These are phyloP conservation scores for Scleropages formosus DNA, from an alignment of 2,797 vertebrate species.

Conservation along the genomic window DNA sequence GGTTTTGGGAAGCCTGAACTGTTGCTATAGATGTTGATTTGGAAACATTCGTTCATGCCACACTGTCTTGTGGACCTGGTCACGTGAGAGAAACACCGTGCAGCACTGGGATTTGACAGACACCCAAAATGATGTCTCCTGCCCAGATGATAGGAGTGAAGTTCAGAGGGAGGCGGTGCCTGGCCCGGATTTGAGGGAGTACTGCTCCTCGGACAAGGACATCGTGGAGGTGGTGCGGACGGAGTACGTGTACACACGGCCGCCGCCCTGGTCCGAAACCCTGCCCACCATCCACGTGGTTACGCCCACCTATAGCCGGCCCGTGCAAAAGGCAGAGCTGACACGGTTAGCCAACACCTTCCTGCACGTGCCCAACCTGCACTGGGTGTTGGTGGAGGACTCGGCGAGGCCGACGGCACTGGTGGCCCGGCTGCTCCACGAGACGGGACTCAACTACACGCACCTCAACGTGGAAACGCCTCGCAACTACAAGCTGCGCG, in stretches of 20 bases:
- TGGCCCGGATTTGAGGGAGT: slow-evolving; percentile 54
- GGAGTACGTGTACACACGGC: slow-evolving; percentile 59
- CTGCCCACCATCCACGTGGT: slow-evolving; percentile 66
- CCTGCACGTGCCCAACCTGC: slow-evolving; percentile 69
- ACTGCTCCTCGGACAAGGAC: slow-evolving; percentile 52
- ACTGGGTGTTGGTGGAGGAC: slow-evolving; percentile 78
- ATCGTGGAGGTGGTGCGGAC: slow-evolving; percentile 59
- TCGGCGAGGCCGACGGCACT: slow-evolving; percentile 53
- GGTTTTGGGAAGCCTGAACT: too few relatives aligned
- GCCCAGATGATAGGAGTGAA: slow-evolving; percentile 51
- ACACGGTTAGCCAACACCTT: slow-evolving; percentile 72
- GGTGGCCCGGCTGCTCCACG: slow-evolving; percentile 60
- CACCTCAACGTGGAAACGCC: slow-evolving; percentile 72
- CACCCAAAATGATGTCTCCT: not conserved
- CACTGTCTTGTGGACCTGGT: not conserved
- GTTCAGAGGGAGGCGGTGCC: slow-evolving; percentile 48
- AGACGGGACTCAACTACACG: slow-evolving; percentile 68
- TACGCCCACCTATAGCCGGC: slow-evolving; percentile 71
- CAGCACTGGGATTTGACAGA: not conserved
- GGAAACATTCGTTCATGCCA: too few relatives aligned
- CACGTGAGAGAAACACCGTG: too few relatives aligned
- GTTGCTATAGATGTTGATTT: too few relatives aligned
- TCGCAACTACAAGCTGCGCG: slow-evolving; percentile 55
- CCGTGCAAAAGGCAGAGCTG: slow-evolving; percentile 74
- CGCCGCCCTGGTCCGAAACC: slow-evolving; percentile 62